Evolutionary conservation across 2,888 invertebrate species (phyloP), one percentile per base, ranked within the genome.

Genomic region (Cheilosia soror): DNA sequence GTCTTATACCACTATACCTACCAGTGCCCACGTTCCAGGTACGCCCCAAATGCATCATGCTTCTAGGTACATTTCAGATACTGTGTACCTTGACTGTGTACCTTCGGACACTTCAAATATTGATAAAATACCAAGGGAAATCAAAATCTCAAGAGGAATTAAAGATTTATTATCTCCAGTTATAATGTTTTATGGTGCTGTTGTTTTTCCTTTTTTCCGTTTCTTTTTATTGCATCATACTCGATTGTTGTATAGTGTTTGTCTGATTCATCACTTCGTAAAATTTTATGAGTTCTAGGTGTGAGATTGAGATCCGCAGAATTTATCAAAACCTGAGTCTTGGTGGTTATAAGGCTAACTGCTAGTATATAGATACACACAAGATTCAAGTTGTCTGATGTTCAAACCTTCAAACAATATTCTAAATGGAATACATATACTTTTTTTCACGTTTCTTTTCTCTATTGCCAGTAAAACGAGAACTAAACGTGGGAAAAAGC

Each of bases 401-500:
- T 65, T 42, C 25, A 68, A 63, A 53, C 29, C n/a, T n/a, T n/a
- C n/a, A 15, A 68, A 49, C n/a, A n/a, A n/a, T n/a, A n/a, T n/a
- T 76, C 44, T 66, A 76, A 65, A 71, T 53, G 37, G 42, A 76
- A 76, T 76, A 65, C n/a, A n/a, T n/a, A n/a, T n/a, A n/a, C n/a
- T n/a, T 37, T 44, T 58, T 71, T 71, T 25, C 42, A 42, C 51
- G 55, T 57, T 31, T 68, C 31, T 60, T 29, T 13, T 44, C 2
- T 53, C 40, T 58, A 53, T 60, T 31, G n/a, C 60, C 47, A 57
- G 69, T 76, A 53, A 81, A 72, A 40, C 62, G 11, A 55, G 2
- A 7, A 37, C 11, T 20, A 15, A 83, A 78, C 83, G 78, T 83
- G 83, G 73, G 78, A 83, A 82, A 82, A 78, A 83, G 63, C 73